Evolutionary conservation across 2,113 vertebrate species (phyloP).

Genomic region (Gavia stellata): DNA sequence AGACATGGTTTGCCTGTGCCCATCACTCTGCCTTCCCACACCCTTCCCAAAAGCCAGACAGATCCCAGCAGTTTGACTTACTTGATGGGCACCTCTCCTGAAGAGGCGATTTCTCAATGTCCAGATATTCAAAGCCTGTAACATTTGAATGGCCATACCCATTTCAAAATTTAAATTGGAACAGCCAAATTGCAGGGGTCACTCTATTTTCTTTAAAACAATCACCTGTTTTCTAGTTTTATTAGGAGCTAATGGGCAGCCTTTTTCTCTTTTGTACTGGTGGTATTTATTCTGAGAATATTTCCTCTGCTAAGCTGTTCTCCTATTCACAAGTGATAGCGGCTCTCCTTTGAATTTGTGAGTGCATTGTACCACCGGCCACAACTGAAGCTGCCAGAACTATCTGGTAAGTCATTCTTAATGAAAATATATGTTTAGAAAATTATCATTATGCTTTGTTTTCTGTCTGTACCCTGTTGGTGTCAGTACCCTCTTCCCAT

Average conservation of each 20-base stretch:
- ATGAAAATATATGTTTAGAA: background rate
- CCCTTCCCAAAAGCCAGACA: background rate
- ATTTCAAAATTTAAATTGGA: background rate
- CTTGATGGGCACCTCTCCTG: background rate
- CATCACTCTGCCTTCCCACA: rapidly evolving
- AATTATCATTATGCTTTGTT: background rate
- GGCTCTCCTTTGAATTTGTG: background rate
- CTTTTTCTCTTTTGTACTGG: background rate
- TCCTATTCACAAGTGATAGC: background rate
- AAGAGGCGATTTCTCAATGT: background rate
- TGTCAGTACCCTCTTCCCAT: background rate
- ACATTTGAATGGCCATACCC: background rate
- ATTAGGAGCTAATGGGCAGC: background rate
- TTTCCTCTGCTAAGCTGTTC: background rate
- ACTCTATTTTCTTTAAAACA: background rate
- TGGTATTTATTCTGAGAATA: background rate
- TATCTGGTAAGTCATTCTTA: background rate
- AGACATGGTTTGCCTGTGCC: background rate
- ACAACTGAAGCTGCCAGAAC: background rate
- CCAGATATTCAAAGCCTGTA: background rate
- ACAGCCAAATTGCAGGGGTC: background rate
- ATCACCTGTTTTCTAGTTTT: background rate
- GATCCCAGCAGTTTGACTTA: background rate
- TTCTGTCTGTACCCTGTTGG: background rate
- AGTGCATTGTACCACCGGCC: background rate